These are phyloP conservation scores for Phoxinus dragarum DNA, from an alignment of 2,797 vertebrate species.

Conservation along the genomic window DNA sequence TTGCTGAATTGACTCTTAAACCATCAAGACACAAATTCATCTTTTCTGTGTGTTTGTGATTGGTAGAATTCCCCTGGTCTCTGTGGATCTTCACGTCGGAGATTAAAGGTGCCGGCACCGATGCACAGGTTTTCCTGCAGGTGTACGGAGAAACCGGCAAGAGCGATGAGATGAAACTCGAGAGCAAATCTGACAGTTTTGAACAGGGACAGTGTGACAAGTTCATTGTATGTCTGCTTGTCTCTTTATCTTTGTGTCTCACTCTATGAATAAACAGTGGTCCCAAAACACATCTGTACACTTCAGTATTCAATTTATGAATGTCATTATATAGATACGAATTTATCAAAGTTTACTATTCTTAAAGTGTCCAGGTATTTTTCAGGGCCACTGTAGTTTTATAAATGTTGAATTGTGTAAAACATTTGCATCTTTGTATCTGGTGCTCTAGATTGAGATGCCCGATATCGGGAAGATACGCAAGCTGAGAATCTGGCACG, in stretches of 20 bases:
- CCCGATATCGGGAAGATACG: conserved; percentile 88
- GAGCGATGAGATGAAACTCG: conserved; percentile 91
- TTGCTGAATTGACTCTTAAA: not conserved
- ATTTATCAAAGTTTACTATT: not conserved
- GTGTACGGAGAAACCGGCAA: conserved; percentile 92
- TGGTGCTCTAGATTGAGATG: conserved; percentile 84
- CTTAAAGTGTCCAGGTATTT: not conserved
- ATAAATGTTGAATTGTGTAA: not conserved
- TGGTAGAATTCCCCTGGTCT: conserved; percentile 90
- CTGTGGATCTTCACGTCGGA: conserved; percentile 97
- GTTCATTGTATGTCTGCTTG: conserved; percentile 83
- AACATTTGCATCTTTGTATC: not conserved
- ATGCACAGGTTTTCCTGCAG: conserved; percentile 93
- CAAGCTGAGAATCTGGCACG: conserved; percentile 94
- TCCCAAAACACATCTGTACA: not conserved
- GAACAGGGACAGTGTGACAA: conserved; percentile 91
- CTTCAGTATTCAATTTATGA: not conserved
- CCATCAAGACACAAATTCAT: not conserved
- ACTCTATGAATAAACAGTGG: not conserved
- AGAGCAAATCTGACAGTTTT: conserved; percentile 95
- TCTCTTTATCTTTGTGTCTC: not conserved
- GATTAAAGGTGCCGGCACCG: conserved; percentile 93
- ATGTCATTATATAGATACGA: not conserved
- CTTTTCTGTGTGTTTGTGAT: not conserved
- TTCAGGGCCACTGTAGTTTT: not conserved